Evolutionary conservation across 1,140 invertebrate genomes (phyloP).

Genomic region (Helicoverpa armigera): DNA sequence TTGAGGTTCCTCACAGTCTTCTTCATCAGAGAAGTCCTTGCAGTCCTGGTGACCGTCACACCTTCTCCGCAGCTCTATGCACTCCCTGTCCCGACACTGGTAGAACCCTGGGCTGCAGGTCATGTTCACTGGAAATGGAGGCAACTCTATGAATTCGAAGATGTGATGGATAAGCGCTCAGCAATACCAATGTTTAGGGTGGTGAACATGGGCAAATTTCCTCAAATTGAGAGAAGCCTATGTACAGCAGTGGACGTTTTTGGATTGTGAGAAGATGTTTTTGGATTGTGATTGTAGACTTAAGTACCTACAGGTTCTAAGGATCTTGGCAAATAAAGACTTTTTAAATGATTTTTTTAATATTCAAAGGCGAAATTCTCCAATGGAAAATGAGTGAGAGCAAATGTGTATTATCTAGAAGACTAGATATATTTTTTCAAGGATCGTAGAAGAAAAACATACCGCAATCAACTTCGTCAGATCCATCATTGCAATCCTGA

Average conservation of each 20-base stretch:
- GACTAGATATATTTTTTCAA: too few species aligned
- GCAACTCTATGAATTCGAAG: too few species aligned
- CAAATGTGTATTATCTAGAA: too few species aligned
- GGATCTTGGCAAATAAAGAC: not conserved
- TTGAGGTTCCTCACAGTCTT: slow-evolving; percentile 84
- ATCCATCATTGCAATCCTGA: slow-evolving; percentile 90
- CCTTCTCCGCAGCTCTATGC: slow-evolving; percentile 81
- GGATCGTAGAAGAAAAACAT: slow-evolving; percentile 54
- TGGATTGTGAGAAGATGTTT: too few species aligned
- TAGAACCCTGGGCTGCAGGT: slow-evolving; percentile 88
- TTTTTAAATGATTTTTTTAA: not conserved
- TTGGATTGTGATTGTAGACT: too few species aligned
- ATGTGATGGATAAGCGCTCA: too few species aligned
- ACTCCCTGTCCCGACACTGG: slow-evolving; percentile 87
- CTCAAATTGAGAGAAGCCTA: too few species aligned
- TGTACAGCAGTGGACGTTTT: too few species aligned
- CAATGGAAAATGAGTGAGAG: too few species aligned
- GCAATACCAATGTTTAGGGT: too few species aligned
- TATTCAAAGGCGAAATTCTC: not conserved
- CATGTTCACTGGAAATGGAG: slow-evolving; percentile 63
- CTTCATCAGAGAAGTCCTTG: slow-evolving; percentile 91
- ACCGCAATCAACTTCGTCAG: slow-evolving; percentile 90
- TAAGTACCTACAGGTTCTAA: too few species aligned
- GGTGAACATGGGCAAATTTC: too few species aligned
- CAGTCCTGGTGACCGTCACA: slow-evolving; percentile 94